Percentiles rank a stretch among this genome's conserved stretches.
Conservation (phyloP, 2,888 invertebrate genomes). For the Erannis defoliaria region DNA sequence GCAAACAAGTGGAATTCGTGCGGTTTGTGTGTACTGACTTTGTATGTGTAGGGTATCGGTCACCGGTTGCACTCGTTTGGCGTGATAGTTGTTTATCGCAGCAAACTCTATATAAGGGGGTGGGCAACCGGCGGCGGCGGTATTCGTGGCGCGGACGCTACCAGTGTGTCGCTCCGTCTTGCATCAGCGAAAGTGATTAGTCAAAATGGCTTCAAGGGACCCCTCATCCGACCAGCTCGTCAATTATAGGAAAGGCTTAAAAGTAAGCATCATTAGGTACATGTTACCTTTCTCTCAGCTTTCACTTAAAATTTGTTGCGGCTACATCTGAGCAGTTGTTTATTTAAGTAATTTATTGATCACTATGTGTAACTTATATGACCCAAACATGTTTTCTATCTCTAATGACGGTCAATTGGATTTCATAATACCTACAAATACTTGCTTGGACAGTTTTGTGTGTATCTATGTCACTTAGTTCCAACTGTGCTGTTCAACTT, state of each 20-base stretch:
- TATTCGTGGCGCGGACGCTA: constrained; percentile 70
- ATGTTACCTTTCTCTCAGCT: not conserved
- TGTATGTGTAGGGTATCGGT: constrained; percentile 15
- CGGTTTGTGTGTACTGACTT: constrained; percentile 4
- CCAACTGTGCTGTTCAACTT: not conserved
- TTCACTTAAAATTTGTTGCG: constrained; percentile 9
- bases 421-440: not conserved
- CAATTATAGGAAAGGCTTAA: constrained; percentile 86
- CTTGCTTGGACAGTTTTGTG: not conserved
- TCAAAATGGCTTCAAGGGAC: constrained; percentile 81
- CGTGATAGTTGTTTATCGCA: constrained; percentile 72
- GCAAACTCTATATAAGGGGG: constrained; percentile 71
- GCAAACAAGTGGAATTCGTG: constrained; percentile 8
- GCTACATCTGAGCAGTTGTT: not conserved
- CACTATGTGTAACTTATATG: constrained; percentile 3
- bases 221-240: constrained; percentile 88
- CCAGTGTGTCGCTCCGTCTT: constrained; percentile 67
- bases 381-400: constrained; percentile 4
- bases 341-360: not conserved
- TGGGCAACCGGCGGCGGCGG: constrained; percentile 46
- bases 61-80: constrained; percentile 59
- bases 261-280: constrained; percentile 82
- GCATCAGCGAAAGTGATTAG: constrained; percentile 34
- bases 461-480: not conserved
- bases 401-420: constrained; percentile 7